Evolutionary conservation across 2,888 invertebrate genomes (phyloP).

Genomic region (Abrostola tripartita): DNA sequence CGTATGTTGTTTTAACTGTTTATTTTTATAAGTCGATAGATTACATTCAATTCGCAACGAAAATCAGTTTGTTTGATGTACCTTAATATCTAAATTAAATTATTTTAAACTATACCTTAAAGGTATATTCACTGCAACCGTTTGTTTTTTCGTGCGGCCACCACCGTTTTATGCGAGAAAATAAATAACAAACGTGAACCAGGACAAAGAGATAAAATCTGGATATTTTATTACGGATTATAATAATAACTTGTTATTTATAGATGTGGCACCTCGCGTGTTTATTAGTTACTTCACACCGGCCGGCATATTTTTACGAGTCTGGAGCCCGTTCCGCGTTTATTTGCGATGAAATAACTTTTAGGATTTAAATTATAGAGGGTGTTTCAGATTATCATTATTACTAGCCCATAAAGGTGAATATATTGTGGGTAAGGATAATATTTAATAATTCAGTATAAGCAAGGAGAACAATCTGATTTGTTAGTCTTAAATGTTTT

Average conservation of each 20-base stretch:
- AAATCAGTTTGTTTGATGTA: no score
- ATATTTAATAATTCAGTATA: no score
- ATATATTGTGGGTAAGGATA: no score
- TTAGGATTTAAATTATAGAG: slow-evolving; percentile 1
- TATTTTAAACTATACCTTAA: no score
- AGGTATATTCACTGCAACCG: slow-evolving; percentile 12
- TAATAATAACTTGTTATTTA: slow-evolving; percentile 51
- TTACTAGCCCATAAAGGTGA: background rate
- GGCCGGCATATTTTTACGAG: slow-evolving; percentile 52
- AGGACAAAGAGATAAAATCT: slow-evolving; percentile 38
- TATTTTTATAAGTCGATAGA: background rate
- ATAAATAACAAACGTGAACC: slow-evolving; percentile 33
- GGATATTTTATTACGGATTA: slow-evolving; percentile 44
- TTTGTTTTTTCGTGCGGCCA: slow-evolving; percentile 1
- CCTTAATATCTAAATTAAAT: no score
- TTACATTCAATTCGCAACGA: no score
- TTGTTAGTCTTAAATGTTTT: no score
- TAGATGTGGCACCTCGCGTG: slow-evolving; percentile 48
- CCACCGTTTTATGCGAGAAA: slow-evolving; percentile 38
- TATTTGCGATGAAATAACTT: slow-evolving; percentile 37
- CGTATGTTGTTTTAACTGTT: slow-evolving; percentile 12
- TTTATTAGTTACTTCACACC: slow-evolving; percentile 53
- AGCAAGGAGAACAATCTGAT: no score
- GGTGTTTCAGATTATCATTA: background rate
- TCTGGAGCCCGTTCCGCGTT: slow-evolving; percentile 26